Evolutionary conservation across 1,140 invertebrate species (phyloP).

Genomic region (Aphaenogaster floridana): DNA sequence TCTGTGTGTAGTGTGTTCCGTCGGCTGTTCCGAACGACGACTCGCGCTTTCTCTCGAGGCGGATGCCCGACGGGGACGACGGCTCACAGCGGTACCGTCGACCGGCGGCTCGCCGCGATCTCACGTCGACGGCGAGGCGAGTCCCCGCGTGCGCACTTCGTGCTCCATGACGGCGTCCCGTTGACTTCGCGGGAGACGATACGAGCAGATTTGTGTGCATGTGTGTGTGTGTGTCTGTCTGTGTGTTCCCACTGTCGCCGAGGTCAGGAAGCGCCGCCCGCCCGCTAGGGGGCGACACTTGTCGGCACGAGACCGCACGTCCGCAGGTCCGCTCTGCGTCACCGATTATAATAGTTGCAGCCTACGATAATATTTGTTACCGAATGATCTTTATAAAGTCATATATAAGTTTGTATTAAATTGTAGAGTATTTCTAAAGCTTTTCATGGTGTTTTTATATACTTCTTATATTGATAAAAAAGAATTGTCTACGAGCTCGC

Average conservation of each 20-base stretch:
- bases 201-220: background rate
- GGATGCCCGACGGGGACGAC: background rate
- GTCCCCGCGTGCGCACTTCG: background rate
- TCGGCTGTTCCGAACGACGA: background rate
- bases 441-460: too few species aligned
- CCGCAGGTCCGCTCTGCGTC: background rate
- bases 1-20: too few species aligned
- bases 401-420: too few species aligned
- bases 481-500: too few species aligned
- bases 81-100: too few species aligned
- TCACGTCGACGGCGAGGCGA: conserved; percentile 18
- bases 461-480: background rate
- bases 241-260: conserved; percentile 21
- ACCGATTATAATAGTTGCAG: background rate
- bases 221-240: too few species aligned
- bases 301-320: background rate
- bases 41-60: background rate
- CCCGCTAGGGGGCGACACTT: conserved; percentile 55
- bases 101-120: background rate
- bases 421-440: too few species aligned
- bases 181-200: conserved; percentile 22
- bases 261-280: conserved; percentile 11
- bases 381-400: background rate
- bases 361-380: background rate
- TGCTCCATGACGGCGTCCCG: conserved; percentile 12